These are phyloP conservation scores for Lasioglossum morio DNA, from an alignment of 2,888 invertebrate genomes.

Conservation along the genomic window DNA sequence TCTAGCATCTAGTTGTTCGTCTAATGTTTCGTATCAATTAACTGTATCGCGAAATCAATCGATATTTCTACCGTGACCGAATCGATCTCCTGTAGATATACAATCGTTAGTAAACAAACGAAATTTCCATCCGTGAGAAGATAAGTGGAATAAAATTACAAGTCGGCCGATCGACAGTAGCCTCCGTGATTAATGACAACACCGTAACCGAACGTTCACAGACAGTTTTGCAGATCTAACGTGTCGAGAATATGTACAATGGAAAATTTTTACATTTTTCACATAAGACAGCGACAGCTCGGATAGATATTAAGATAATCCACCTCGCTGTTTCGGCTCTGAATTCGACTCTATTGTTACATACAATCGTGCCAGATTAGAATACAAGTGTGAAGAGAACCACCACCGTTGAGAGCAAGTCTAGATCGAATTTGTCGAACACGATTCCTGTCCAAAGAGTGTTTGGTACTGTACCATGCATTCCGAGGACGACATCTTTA, in stretches of 20 bases:
- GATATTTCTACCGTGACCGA: not conserved
- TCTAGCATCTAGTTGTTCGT: not conserved
- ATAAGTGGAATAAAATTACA: slow-evolving; percentile 11
- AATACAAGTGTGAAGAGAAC: slow-evolving; percentile 51
- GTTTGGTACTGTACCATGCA: slow-evolving; percentile 72
- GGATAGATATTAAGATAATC: slow-evolving; percentile 26
- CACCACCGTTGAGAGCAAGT: slow-evolving; percentile 64
- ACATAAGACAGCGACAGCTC: slow-evolving; percentile 31
- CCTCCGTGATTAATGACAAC: slow-evolving; percentile 14
- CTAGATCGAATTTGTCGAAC: slow-evolving; percentile 42
- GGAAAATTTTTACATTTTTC: slow-evolving; percentile 34
- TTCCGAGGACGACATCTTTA: slow-evolving; percentile 52
- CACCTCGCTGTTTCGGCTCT: not conserved
- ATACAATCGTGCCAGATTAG: slow-evolving; percentile 37
- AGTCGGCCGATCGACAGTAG: slow-evolving; percentile 3
- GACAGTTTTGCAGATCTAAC: slow-evolving; percentile 26
- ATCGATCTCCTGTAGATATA: slow-evolving; percentile 38
- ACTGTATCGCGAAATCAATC: not conserved
- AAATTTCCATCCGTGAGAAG: slow-evolving; percentile 16
- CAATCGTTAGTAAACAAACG: slow-evolving; percentile 1
- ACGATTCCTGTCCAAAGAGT: slow-evolving; percentile 59
- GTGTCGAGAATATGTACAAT: slow-evolving; percentile 78
- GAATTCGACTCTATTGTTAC: slow-evolving; percentile 32
- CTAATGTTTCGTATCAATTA: slow-evolving; percentile 10
- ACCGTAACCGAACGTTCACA: slow-evolving; percentile 25